Percentiles rank a stretch among this genome's conserved stretches.
Evolutionary conservation across 2,888 invertebrate species (phyloP).

Genomic region (Drosophila conformis): DNA sequence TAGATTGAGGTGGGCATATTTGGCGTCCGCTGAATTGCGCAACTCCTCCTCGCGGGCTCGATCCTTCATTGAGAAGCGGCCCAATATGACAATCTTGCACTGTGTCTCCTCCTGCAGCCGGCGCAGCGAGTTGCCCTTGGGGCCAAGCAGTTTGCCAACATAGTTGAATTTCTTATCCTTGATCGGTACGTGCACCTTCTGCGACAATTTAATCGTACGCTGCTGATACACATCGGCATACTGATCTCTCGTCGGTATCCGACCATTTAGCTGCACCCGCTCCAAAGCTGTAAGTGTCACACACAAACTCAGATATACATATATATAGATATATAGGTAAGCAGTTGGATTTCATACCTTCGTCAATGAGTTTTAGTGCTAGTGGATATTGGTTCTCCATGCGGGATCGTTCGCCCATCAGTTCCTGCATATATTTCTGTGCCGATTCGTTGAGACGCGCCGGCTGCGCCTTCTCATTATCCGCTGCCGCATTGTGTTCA

Average conservation of each 20-base stretch:
- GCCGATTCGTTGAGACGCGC: slow-evolving; percentile 82
- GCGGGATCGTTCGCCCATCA: slow-evolving; percentile 81
- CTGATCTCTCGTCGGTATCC: slow-evolving; percentile 88
- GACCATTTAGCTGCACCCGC: slow-evolving; percentile 89
- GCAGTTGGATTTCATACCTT: slow-evolving; percentile 70
- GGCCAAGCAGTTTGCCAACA: slow-evolving; percentile 96
- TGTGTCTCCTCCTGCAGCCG: slow-evolving; percentile 96
- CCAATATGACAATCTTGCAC: slow-evolving; percentile 98
- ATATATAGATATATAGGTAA: slow-evolving; percentile 36
- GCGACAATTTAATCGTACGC: slow-evolving; percentile 83
- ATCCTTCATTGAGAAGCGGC: slow-evolving; percentile 97
- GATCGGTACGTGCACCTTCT: slow-evolving; percentile 84
- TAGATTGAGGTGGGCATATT: slow-evolving; percentile 94
- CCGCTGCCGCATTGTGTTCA: slow-evolving; percentile 71
- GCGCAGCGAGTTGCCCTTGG: slow-evolving; percentile 96
- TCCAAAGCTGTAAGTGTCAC: slow-evolving; percentile 88
- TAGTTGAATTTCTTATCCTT: slow-evolving; percentile 92
- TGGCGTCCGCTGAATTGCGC: slow-evolving; percentile 92
- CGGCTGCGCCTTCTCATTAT: slow-evolving; percentile 72
- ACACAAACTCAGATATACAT: slow-evolving; percentile 1
- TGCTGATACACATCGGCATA: slow-evolving; percentile 92
- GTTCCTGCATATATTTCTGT: slow-evolving; percentile 83
- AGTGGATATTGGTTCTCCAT: slow-evolving; percentile 84
- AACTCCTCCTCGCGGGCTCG: slow-evolving; percentile 93
- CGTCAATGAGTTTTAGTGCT: slow-evolving; percentile 83